These are phyloP conservation scores for Abrostola triplasia DNA, from an alignment of 2,888 invertebrate species.

Conservation along the genomic window DNA sequence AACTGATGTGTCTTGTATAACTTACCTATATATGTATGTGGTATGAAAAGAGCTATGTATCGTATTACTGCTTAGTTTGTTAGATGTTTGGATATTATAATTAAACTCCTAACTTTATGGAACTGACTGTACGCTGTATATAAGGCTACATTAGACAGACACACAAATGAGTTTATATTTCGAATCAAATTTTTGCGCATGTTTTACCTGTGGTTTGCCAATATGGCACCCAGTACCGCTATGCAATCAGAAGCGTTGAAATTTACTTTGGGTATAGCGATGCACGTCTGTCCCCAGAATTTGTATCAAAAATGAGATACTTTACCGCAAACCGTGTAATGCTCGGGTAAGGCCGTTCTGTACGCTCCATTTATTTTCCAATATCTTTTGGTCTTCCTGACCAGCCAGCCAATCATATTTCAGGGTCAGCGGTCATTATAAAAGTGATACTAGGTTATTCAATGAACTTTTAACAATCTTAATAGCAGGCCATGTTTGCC, in stretches of 20 bases:
- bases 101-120: neutral
- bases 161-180: conserved; percentile 31
- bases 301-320: conserved; percentile 66
- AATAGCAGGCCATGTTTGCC: neutral
- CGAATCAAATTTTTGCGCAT: conserved; percentile 30
- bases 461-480: conserved; percentile 6
- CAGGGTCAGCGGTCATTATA: conserved; percentile 39
- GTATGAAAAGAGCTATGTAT: no score
- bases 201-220: conserved; percentile 68
- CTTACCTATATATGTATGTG: no score
- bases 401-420: conserved; percentile 43
- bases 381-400: conserved; percentile 50
- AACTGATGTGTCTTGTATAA: no score
- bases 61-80: no score
- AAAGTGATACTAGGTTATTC: conserved; percentile 12
- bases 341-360: conserved; percentile 63
- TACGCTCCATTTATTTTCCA: conserved; percentile 73
- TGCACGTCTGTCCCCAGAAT: conserved; percentile 76
- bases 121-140: conserved; percentile 12
- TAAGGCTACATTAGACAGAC: conserved; percentile 8
- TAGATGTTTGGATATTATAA: no score
- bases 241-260: conserved; percentile 74
- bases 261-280: conserved; percentile 67
- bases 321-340: conserved; percentile 77
- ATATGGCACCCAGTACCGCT: conserved; percentile 68